Evolutionary conservation across 2,113 vertebrate genomes (phyloP).

Genomic region (Chamaea fasciata): DNA sequence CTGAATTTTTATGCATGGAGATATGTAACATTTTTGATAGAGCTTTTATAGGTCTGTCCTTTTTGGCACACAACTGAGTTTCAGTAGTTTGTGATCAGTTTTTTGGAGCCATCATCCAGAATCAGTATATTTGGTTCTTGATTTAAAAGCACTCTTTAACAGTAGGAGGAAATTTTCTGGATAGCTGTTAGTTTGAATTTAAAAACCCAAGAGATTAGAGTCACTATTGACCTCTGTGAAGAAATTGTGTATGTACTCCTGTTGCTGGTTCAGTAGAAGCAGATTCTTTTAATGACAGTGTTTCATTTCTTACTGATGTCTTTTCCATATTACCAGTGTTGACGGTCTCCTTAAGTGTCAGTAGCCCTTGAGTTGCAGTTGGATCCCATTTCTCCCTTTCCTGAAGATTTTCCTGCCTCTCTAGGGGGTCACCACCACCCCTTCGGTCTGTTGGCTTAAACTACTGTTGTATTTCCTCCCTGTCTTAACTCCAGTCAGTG

Average conservation of each 20-base stretch:
- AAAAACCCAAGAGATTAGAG: not conserved
- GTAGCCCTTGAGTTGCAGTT: not conserved
- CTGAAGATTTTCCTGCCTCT: not conserved
- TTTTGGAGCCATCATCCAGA: not conserved
- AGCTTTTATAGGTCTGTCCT: not conserved
- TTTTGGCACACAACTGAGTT: not conserved
- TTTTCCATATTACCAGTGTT: not conserved
- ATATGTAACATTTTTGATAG: not conserved
- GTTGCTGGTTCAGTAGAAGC: not conserved
- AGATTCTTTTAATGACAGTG: not conserved
- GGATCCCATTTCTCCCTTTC: not conserved
- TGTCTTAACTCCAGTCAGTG: not conserved
- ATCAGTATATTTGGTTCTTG: not conserved
- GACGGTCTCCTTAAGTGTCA: not conserved
- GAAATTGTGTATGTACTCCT: not conserved
- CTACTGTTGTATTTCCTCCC: not conserved
- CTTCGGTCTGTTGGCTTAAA: not conserved
- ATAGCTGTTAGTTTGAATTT: not conserved
- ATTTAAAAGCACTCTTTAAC: not conserved
- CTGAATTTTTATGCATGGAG: not conserved
- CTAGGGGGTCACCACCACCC: not conserved
- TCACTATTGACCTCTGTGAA: not conserved
- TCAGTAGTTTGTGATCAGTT: fast-evolving
- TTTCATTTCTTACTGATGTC: not conserved
- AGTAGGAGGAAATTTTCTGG: not conserved